Percentiles rank a stretch among this genome's conserved stretches.
phyloP scores from a whole-genome alignment of 2,797 vertebrate genomes.

The Lophotriccus pileatus region DNA sequence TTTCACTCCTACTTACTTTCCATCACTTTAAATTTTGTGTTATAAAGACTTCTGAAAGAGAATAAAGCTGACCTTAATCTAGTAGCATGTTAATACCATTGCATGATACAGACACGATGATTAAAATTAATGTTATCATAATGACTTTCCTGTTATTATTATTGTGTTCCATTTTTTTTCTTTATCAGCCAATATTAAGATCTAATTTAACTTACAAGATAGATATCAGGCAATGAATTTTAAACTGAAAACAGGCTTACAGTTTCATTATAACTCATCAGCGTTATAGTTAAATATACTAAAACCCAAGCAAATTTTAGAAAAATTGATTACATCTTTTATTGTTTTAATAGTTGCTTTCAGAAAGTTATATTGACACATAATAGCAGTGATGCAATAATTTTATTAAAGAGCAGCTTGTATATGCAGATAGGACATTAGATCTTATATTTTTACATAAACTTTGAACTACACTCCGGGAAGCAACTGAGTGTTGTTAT shows the following conservation, averaged over 20 bases:
- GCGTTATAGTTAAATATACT: not conserved
- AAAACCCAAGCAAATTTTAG: not conserved
- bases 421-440: not conserved
- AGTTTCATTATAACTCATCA: not conserved
- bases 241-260: not conserved
- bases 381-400: not conserved
- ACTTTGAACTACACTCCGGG: not conserved
- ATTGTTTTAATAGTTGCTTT: not conserved
- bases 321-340: not conserved
- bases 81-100: not conserved
- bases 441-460: not conserved
- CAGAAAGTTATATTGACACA: not conserved
- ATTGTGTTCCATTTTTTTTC: conserved; percentile 32
- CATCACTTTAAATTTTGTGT: not conserved
- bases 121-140: conserved; percentile 39
- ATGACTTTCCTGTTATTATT: conserved; percentile 46
- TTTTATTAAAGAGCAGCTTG: not conserved
- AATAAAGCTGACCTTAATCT: conserved; percentile 5
- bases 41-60: not conserved
- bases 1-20: not conserved
- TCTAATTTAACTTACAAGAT: conserved; percentile 43
- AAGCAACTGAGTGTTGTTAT: not conserved
- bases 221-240: conserved; percentile 8
- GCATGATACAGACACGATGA: not conserved
- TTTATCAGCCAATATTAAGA: not conserved